These are phyloP conservation scores for Protosalanx chinensis DNA, from an alignment of 2,797 vertebrate genomes.

Conservation along the genomic window DNA sequence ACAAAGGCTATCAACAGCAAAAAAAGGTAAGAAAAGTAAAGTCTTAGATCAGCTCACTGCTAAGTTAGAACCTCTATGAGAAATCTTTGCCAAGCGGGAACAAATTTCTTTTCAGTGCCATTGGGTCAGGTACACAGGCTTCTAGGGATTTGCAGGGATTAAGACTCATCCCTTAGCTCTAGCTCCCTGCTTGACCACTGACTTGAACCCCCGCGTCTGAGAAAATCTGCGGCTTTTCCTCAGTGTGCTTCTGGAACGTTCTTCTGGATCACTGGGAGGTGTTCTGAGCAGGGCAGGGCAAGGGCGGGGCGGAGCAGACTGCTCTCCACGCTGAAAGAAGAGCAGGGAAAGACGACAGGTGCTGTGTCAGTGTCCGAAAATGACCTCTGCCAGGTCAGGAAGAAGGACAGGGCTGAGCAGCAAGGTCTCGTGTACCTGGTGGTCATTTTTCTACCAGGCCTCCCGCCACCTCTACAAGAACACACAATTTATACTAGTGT, in stretches of 20 bases:
- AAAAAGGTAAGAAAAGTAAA: conserved; percentile 32
- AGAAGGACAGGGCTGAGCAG: background rate
- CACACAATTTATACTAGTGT: background rate
- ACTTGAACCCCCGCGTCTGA: conserved; percentile 33
- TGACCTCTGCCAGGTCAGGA: background rate
- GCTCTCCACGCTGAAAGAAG: background rate
- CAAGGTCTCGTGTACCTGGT: background rate
- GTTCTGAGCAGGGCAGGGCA: background rate
- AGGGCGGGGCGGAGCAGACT: background rate
- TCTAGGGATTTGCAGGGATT: conserved; percentile 64
- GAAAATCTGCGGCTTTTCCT: conserved; percentile 34
- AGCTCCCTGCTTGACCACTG: conserved; percentile 45
- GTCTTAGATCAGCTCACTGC: conserved; percentile 45
- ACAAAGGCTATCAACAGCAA: conserved; percentile 54
- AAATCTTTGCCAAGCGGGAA: conserved; percentile 58
- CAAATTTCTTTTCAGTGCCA: conserved; percentile 65
- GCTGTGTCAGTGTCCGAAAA: background rate
- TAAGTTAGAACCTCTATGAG: conserved; percentile 44
- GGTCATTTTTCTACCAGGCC: background rate
- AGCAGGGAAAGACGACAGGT: background rate
- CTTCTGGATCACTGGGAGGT: conserved; percentile 7
- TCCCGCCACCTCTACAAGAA: background rate
- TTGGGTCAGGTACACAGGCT: conserved; percentile 63
- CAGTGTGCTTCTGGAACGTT: conserved; percentile 19
- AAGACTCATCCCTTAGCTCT: conserved; percentile 47